Evolutionary conservation across 2,797 vertebrate species (phyloP).

Genomic region (Decapterus maruadsi): DNA sequence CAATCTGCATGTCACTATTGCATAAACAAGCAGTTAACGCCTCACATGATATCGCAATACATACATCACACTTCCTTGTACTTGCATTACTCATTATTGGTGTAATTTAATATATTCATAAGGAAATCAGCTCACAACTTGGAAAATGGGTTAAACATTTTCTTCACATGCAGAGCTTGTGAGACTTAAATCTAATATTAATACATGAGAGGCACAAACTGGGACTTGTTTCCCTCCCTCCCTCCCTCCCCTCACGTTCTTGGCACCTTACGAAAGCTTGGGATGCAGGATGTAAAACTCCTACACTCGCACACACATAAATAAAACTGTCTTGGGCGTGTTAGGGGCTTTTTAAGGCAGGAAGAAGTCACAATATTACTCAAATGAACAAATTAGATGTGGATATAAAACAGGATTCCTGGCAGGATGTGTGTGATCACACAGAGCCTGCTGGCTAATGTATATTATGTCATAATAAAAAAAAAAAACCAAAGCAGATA

Average conservation of each 20-base stretch:
- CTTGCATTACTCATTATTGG: background rate
- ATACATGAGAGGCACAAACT: conserved; percentile 2
- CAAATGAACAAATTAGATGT: background rate
- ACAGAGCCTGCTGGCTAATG: background rate
- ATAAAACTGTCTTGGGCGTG: background rate
- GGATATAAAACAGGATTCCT: background rate
- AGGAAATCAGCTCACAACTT: background rate
- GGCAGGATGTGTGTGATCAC: background rate
- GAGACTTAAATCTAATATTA: background rate
- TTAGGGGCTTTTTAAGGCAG: conserved; percentile 10
- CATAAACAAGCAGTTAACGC: conserved; percentile 15
- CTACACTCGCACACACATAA: background rate
- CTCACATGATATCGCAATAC: background rate
- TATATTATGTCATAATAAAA: background rate
- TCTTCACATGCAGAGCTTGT: background rate
- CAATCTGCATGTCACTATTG: background rate
- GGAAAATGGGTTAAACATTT: background rate
- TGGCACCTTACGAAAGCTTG: conserved; percentile 3
- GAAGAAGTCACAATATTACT: background rate
- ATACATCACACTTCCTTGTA: background rate
- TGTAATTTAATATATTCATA: background rate
- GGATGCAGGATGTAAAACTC: background rate
- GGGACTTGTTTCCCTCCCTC: background rate
- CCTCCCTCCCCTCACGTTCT: conserved; percentile 1
- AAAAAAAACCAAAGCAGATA: background rate